phyloP scores from a whole-genome alignment of 2,113 vertebrate genomes.

The Narcine bancroftii region DNA sequence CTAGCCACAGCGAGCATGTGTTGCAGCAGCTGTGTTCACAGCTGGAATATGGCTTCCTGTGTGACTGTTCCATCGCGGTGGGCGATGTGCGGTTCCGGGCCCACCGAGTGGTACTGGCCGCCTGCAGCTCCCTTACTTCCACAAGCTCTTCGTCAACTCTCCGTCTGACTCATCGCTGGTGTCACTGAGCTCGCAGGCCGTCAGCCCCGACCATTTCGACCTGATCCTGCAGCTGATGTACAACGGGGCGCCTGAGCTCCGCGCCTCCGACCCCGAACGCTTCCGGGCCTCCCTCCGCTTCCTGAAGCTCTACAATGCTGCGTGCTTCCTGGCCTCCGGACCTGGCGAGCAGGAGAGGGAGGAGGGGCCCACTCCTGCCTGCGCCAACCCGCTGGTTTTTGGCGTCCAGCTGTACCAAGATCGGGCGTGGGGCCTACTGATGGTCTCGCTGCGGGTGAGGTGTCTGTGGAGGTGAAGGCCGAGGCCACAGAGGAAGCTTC shows the following conservation, averaged over 20 bases:
- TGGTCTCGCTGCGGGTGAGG: too few relatives aligned
- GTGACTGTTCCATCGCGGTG: slow-evolving; percentile 37
- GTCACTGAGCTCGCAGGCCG: neutral
- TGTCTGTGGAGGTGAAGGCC: neutral
- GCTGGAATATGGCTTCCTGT: slow-evolving; percentile 40
- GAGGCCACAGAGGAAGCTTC: neutral
- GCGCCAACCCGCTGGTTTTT: neutral
- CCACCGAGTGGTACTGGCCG: slow-evolving; percentile 39
- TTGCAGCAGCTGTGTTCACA: slow-evolving; percentile 35
- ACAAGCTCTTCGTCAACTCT: slow-evolving; percentile 35
- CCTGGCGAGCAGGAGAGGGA: neutral
- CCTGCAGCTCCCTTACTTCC: slow-evolving; percentile 42
- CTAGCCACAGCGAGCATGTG: slow-evolving; percentile 35
- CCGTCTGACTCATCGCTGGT: neutral
- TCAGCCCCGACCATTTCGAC: slow-evolving; percentile 36
- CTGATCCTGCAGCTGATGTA: slow-evolving; percentile 39
- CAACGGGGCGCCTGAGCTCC: neutral
- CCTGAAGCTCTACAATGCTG: slow-evolving; percentile 10
- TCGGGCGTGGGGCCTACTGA: neutral
- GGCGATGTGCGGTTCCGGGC: slow-evolving; percentile 38
- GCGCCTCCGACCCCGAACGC: neutral
- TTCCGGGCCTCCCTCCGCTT: slow-evolving; percentile 23
- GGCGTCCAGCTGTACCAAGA: neutral
- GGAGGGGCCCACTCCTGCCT: neutral
- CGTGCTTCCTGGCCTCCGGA: neutral